Evolutionary conservation across 1,140 invertebrate species (phyloP), one percentile per base, ranked within the genome.

Genomic region (Neuroterus valhalla): DNA sequence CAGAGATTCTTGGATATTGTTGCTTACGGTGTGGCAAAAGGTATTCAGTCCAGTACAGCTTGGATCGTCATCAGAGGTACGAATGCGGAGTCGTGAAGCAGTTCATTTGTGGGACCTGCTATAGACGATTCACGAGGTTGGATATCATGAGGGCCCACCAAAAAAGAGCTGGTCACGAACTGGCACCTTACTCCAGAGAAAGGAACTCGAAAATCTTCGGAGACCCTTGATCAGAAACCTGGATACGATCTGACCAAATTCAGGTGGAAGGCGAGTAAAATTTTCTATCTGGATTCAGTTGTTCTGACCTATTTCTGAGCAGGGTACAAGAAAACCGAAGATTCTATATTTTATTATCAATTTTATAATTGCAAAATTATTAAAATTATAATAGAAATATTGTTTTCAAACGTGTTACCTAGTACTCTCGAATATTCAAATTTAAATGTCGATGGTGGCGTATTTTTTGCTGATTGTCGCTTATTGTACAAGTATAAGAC

Each of bases 1-100:
- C 82, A 87, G 83, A 83, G 12, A 70, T 82, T 84, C 76, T 87
- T 68, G 81, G 79, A 74, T 87, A 86, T 84, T 76, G 70, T 80
- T 89, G 85, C 78, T 83, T 82, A 75, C 86, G 87, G 69, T 91
- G 91, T 73, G 86, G 88, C 70, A 85, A 90, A 66, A 78, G 71
- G 74, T 92, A 91, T 81, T 84, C 83, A 55, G 85, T 90, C 67
- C 81, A 82, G 52, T 88, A 90, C 71, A 89, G 85, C 42, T 80
- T 91, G 74, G 85, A 89, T 69, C 82, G 90, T 12, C 88, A 90
- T 79, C 79, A 79, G 46, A 80, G 83, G 55, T 91, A 87, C 77
- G 89, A 90, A 66, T 90, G 89, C 75, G 84, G 87, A 3, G 84
- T 88, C 52, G 85, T 85, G 73, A 87, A 86, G 42, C 83, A 84